Percentiles rank a stretch among this genome's conserved stretches.
Evolutionary conservation across 2,888 invertebrate species (phyloP).

Genomic region (Chouioia cunea): DNA sequence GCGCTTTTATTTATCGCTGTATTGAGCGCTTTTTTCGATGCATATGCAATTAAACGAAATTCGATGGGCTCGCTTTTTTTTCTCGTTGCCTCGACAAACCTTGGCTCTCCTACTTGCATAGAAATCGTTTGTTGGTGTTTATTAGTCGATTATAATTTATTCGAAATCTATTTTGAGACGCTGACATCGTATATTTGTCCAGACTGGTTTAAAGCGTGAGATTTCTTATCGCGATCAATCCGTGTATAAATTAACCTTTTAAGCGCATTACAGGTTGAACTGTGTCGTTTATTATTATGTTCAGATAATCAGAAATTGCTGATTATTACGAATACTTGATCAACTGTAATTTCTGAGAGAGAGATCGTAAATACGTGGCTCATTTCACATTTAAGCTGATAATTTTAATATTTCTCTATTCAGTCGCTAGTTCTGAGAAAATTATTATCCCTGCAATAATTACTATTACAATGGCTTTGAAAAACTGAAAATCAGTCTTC

Average conservation of each 20-base stretch:
- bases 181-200: constrained; percentile 38
- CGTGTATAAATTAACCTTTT: constrained; percentile 1
- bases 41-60: constrained; percentile 32
- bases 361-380: too few relatives aligned
- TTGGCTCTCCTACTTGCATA: constrained; percentile 17
- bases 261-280: too few relatives aligned
- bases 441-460: too few relatives aligned
- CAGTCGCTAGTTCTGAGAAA: too few relatives aligned
- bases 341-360: too few relatives aligned
- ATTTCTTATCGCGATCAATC: constrained; percentile 38
- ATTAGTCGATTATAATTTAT: constrained; percentile 27
- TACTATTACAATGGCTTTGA: too few relatives aligned
- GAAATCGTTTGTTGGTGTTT: constrained; percentile 5
- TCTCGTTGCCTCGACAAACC: constrained; percentile 28
- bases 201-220: constrained; percentile 33
- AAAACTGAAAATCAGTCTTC: too few relatives aligned
- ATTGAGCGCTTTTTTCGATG: constrained; percentile 2
- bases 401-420: too few relatives aligned
- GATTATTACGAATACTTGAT: too few relatives aligned
- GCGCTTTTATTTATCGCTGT: constrained; percentile 28
- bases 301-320: too few relatives aligned
- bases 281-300: too few relatives aligned
- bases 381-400: too few relatives aligned
- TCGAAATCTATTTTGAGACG: constrained; percentile 6
- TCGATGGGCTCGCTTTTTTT: constrained; percentile 38